These are phyloP conservation scores for Arbacia lixula DNA, from an alignment of 53 echinoderm and acorn worm genomes.

Conservation along the genomic window DNA sequence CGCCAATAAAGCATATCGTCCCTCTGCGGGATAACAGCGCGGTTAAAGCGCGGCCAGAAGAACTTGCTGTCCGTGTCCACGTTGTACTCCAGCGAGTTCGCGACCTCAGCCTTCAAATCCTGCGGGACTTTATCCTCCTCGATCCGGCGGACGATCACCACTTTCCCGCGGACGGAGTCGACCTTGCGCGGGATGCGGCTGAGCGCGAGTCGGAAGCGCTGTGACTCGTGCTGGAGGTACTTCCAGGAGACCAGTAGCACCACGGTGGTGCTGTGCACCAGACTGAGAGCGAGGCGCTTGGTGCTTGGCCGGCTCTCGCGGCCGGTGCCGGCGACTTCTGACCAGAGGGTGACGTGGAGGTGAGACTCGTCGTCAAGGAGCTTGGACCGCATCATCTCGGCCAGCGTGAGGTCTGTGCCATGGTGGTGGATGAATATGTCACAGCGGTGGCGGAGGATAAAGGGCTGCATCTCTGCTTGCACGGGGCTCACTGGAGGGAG, in stretches of 20 bases:
- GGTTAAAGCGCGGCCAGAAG: constrained; percentile 75
- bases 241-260: constrained; percentile 60
- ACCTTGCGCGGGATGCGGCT: constrained; percentile 59
- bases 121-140: constrained; percentile 64
- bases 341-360: constrained; percentile 70
- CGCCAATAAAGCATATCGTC: constrained; percentile 73
- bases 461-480: constrained; percentile 52
- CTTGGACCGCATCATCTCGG: constrained; percentile 69
- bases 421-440: constrained; percentile 80
- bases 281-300: constrained; percentile 67
- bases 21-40: constrained; percentile 58
- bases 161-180: constrained; percentile 59
- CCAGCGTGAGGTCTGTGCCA: constrained; percentile 67
- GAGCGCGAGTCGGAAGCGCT: constrained; percentile 61
- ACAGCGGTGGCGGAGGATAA: constrained; percentile 45
- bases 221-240: constrained; percentile 69
- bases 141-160: constrained; percentile 63
- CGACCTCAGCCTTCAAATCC: constrained; percentile 47
- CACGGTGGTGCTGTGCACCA: constrained; percentile 67
- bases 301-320: constrained; percentile 61
- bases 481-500: constrained; percentile 32
- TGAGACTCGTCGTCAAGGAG: constrained; percentile 69
- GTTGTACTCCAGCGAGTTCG: constrained; percentile 68
- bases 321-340: constrained; percentile 65
- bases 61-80: constrained; percentile 79